Conservation (phyloP, 1,140 invertebrate genomes). For the Apis dorsata region DNA sequence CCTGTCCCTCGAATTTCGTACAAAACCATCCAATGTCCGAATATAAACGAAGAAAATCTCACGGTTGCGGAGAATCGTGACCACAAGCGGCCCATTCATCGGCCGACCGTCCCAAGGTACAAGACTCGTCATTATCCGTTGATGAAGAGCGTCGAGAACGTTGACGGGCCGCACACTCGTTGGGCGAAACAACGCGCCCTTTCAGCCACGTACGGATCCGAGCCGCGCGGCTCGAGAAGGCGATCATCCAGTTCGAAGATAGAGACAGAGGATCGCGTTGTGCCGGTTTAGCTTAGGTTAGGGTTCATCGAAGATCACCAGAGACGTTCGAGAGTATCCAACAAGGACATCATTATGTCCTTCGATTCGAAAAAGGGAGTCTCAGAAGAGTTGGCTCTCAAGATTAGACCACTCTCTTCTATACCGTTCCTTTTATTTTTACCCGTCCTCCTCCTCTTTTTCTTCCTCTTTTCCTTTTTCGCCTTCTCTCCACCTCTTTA, state of each 20-base stretch:
- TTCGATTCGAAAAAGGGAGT: constrained; percentile 54
- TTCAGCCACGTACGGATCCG: constrained; percentile 55
- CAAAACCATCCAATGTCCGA: constrained; percentile 11
- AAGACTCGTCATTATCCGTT: constrained; percentile 73
- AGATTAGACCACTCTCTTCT: constrained; percentile 39
- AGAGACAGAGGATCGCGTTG: constrained; percentile 62
- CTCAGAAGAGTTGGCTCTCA: not conserved
- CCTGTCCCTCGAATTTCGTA: constrained; percentile 14
- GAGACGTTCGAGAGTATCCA: constrained; percentile 36
- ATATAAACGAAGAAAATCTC: constrained; percentile 9
- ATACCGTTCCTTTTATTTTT: not conserved
- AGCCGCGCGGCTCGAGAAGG: constrained; percentile 35
- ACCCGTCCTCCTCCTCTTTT: not conserved
- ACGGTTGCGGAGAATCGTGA: constrained; percentile 35
- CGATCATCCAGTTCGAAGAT: constrained; percentile 61
- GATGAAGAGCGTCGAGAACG: constrained; percentile 71
- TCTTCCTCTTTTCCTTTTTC: not conserved
- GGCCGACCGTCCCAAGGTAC: constrained; percentile 61
- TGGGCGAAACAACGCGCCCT: constrained; percentile 70
- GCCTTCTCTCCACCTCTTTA: not conserved
- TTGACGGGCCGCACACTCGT: constrained; percentile 63
- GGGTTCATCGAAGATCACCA: constrained; percentile 54
- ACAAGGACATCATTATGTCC: constrained; percentile 67
- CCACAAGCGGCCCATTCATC: constrained; percentile 68
- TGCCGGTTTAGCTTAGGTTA: constrained; percentile 58